Base-by-base conservation (phyloP, 2,888 invertebrate genomes). In the Chymomyza amoena region DNA sequence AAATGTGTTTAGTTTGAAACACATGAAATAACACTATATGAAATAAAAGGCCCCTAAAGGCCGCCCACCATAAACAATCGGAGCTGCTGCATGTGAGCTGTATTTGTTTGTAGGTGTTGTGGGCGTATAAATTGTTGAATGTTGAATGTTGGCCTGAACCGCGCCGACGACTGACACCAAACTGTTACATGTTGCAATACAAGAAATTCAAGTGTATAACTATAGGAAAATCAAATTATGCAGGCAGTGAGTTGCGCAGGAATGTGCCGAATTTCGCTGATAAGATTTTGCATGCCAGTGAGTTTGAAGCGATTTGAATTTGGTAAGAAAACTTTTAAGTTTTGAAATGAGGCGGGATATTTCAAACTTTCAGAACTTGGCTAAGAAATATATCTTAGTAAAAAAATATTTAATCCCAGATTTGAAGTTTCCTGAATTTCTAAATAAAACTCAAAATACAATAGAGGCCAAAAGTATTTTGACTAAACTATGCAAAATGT, bases 151-250 rank as follows among this genome's bases (percentile, higher is more conserved):
- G 39, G 13, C 39, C 3, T 45, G 39, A 45, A 45, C 75, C 77
- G n/a, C n/a, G n/a, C n/a, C n/a, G n/a, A n/a, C n/a, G 86, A 75
- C 86, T 85, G 83, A 85, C 83, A 84, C 88, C 88, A 81, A 84
- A 84, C 88, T 84, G 84, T 86, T 86, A 88, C 83, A 84, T 83
- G 84, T 84, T 72, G 86, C 86, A 84, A 87, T 87, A 84, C 88
- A 87, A 84, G 88, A 84, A 85, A 84, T 87, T 84, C 84, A 84
- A 87, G 66, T 84, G 88, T 86, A 88, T 86, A 88, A 28, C 13
- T 59, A n/a, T 32, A 50, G 45, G 20, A 15, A 36, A 54, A 20
- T 28, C 2, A 51, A 64, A 56, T 15, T 32, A 39, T 57, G 20
- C 25, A 25, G 20, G n/a, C 59, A 59, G 32, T 32, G 7, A 15